Evolutionary conservation across 2,888 invertebrate species (phyloP), one percentile per base, ranked within the genome.

Genomic region (Nudaria mundana): DNA sequence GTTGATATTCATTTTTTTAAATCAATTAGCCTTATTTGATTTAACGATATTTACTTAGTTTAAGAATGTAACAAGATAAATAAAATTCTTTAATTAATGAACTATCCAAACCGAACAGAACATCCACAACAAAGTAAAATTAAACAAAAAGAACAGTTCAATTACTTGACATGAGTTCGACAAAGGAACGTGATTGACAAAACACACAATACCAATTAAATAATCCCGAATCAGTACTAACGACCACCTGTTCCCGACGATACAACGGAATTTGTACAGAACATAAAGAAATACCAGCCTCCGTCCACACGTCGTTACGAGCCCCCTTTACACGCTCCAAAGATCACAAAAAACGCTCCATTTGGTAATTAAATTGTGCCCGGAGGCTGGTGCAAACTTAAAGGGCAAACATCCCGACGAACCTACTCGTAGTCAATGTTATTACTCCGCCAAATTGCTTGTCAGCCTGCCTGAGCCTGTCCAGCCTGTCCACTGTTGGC

Each of bases 331-430:
- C 73, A 74, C 76, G 76, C 63, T 57, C 60, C 64, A 62, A 51
- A 62, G 74, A 60, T 67, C 79, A 74, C 81, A 77, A 79, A 80
- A 34, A 80, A 82, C 79, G 72, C 66, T 74, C 82, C 81, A 82
- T 83, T 83, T 82, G 80, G 74, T 82, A 83, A 84, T 84, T 82
- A 84, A 81, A 82, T 81, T 74, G 79, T 60, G 66, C 66, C 81
- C 69, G 57, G 56, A 54, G 63, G 67, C 46, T 43, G 45, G 44
- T 58, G 66, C 67, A 71, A 79, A 81, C 76, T 77, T 68, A 54
- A 67, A 69, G 49, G 63, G 72, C 74, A 79, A 81, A 81, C 75
- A 78, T 51, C 41, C n/a, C 63, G 56, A 8, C 16, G 7, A 23
- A 10, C 13, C 34, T 13, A 24, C 48, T 54, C 35, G 36, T 40